Evolutionary conservation across 2,797 vertebrate species (phyloP).

Genomic region (Sylvia borin): DNA sequence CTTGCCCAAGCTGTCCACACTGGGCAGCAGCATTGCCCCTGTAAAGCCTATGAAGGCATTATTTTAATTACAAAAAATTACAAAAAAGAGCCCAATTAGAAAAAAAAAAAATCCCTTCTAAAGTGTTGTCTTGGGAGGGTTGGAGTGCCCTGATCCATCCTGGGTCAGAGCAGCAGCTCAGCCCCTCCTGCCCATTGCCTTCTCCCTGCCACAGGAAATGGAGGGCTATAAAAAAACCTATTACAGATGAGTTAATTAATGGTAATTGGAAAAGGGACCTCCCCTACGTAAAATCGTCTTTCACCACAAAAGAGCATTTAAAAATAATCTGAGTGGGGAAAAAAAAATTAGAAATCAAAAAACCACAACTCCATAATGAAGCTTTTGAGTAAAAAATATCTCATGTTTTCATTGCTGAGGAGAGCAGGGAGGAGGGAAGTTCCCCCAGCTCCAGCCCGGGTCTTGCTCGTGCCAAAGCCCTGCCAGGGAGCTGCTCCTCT

Average conservation of each 20-base stretch:
- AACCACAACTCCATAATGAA: neutral
- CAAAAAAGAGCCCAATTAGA: neutral
- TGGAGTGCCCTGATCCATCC: neutral
- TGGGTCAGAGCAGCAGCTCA: neutral
- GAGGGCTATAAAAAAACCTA: constrained; percentile 6
- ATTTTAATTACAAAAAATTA: neutral
- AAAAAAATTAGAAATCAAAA: no score
- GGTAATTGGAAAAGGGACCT: constrained; percentile 50
- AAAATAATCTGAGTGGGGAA: neutral
- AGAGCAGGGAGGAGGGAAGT: neutral
- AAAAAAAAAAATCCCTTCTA: neutral
- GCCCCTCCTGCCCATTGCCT: neutral
- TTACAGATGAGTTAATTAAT: constrained; percentile 52
- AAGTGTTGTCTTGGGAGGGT: neutral
- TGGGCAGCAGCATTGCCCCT: neutral
- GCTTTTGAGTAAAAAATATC: neutral
- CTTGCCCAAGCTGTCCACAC: no score
- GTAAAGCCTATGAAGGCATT: neutral
- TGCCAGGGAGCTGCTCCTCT: neutral
- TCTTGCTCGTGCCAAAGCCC: neutral
- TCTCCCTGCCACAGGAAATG: neutral
- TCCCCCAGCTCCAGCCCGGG: neutral
- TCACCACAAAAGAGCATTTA: neutral
- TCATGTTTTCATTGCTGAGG: neutral
- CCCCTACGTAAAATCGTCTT: neutral